A percentile compares a stretch with the other conserved stretches of the same genome.
These are phyloP conservation scores for Gadus macrocephalus DNA, from an alignment of 2,113 vertebrate genomes.

Conservation along the genomic window DNA sequence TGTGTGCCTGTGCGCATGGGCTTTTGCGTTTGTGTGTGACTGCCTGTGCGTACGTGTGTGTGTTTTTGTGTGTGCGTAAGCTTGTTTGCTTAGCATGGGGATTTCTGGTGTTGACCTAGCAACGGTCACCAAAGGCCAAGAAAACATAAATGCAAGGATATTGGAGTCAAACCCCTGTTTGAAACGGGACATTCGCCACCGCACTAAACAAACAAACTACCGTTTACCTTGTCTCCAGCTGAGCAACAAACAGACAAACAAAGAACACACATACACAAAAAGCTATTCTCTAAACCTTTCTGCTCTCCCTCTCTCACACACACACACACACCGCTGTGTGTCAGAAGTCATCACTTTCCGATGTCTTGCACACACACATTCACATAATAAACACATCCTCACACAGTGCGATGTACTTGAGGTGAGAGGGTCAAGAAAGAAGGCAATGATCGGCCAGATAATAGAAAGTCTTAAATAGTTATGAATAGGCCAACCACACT, in stretches of 20 bases:
- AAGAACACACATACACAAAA: not conserved
- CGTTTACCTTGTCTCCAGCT: not conserved
- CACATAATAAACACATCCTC: no score
- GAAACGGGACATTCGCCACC: not conserved
- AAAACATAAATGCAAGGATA: slow-evolving; percentile 26
- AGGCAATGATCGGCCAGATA: no score
- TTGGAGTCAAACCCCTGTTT: slow-evolving; percentile 8
- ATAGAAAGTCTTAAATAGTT: no score
- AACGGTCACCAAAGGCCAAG: slow-evolving; percentile 38
- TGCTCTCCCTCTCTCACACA: not conserved
- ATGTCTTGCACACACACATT: no score
- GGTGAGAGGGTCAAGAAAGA: no score
- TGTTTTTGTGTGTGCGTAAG: not conserved
- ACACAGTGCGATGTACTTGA: no score
- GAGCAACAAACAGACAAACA: not conserved
- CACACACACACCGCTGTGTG: no score
- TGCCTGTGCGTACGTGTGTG: slow-evolving; percentile 1
- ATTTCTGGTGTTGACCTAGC: slow-evolving; percentile 29
- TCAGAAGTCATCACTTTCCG: no score
- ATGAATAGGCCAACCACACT: no score
- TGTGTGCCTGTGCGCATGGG: not conserved
- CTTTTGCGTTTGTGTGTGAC: not conserved
- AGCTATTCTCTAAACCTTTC: no score
- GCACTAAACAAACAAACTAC: slow-evolving; percentile 15
- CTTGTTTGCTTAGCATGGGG: slow-evolving; percentile 4